A percentile compares a stretch with the other conserved stretches of the same genome.
These are phyloP conservation scores for Scolopax bukidnonensis DNA, from an alignment of 2,797 vertebrate genomes.

Conservation along the genomic window DNA sequence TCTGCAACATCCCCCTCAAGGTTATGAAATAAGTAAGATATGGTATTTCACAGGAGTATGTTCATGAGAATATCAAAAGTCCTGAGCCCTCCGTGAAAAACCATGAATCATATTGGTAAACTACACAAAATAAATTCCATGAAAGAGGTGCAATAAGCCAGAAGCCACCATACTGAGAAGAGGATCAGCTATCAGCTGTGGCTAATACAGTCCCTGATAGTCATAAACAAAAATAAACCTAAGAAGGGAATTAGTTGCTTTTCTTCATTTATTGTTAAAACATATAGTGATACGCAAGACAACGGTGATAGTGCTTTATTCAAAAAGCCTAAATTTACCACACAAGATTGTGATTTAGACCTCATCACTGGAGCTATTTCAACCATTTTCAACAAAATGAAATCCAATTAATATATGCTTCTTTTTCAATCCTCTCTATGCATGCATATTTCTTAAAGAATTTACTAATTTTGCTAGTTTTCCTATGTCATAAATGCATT, in stretches of 20 bases:
- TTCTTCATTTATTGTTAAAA: background rate
- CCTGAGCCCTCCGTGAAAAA: background rate
- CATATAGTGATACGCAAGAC: background rate
- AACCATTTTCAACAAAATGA: background rate
- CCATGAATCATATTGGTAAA: background rate
- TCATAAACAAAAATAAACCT: background rate
- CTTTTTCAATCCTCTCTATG: background rate
- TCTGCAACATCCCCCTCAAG: fast-evolving
- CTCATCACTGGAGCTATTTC: background rate
- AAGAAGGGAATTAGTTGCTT: background rate
- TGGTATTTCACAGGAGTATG: fast-evolving
- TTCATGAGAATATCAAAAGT: background rate
- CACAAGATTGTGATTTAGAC: background rate
- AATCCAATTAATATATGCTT: background rate
- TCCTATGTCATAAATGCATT: background rate
- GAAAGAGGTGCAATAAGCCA: background rate
- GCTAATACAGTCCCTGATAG: background rate
- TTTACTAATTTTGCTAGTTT: background rate
- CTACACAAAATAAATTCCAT: background rate
- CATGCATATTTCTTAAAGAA: background rate
- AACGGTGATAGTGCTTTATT: background rate
- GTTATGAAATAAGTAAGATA: background rate
- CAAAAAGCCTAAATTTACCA: background rate
- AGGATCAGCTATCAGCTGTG: background rate
- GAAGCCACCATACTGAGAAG: background rate